Base-by-base conservation (phyloP, 2,113 vertebrate genomes). In the Mustela lutreola region DNA sequence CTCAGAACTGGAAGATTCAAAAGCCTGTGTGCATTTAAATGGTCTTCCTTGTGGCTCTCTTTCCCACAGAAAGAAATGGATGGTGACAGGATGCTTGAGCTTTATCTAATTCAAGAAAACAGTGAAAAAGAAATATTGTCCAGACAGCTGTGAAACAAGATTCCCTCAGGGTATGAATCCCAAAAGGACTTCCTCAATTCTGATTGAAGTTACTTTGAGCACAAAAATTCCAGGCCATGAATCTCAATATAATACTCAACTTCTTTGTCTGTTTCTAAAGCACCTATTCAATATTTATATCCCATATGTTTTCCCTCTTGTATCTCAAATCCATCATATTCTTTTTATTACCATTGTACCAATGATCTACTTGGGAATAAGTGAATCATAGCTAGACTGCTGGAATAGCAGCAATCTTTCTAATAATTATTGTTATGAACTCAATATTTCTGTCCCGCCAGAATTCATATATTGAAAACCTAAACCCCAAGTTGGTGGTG, bases 241-340 rank as follows among this genome's bases (percentile, higher is more conserved):
- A 79, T 95, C 12, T 96, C 26, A 3, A 75, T n/a, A 63, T 48
- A 79, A 79, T 56, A 83, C 2, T 86, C 60, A 83, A 82, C 16
- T 80, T 92, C 31, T 42, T 89, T 82, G 36, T 76, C 70, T 83
- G 10, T 96, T 96, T 85, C 45, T 82, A 93, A 97, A 95, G 31
- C 28, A 94, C 26, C 65, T 78, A 75, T 83, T 92, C 28, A 96
- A 94, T 97, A 91, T 95, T 97, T 75, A 89, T 97, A 24, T n/a
- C 39, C 19, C 86, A 95, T 36, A 89, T 83, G 50, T 39, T 73
- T 93, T 96, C 31, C 11, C 31, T 94, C 48, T 65, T 91, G 14
- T 42, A 70, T 92, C 19, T 87, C 24, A 96, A 94, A 48, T 92
- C 39, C 42, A 39, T 73, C 86, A 91, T 36, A 71, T 50, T 78